Percentiles rank a stretch among this genome's conserved stretches.
phyloP scores from a whole-genome alignment of 2,113 vertebrate genomes.

The Brachypodius melanocephalos region DNA sequence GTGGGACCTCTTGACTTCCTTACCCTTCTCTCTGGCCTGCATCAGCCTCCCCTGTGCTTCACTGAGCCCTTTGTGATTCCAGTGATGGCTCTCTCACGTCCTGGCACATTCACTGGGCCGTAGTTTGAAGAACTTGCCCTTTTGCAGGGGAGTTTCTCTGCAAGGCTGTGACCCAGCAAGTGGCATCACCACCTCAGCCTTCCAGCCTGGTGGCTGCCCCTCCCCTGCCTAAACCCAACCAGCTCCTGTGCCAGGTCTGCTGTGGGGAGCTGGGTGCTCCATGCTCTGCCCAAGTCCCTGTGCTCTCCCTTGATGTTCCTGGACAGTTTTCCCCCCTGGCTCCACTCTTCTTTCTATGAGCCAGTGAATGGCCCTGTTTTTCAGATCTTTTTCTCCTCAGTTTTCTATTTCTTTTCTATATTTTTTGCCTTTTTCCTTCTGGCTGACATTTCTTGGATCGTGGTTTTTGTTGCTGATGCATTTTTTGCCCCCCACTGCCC shows the following conservation, averaged over 20 bases:
- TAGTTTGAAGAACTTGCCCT: not conserved
- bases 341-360: not conserved
- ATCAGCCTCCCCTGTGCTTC: constrained; percentile 6
- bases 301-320: not conserved
- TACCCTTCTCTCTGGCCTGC: constrained; percentile 64
- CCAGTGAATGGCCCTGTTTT: not conserved
- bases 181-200: not conserved
- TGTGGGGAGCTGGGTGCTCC: fast-evolving
- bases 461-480: constrained; percentile 66
- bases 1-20: constrained; percentile 60
- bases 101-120: not conserved
- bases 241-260: not conserved
- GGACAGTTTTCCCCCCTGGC: not conserved
- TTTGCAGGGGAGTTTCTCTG: not conserved
- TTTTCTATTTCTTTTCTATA: not conserved
- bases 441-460: not conserved
- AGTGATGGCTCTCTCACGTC: not conserved
- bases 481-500: constrained; percentile 54
- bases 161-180: not conserved
- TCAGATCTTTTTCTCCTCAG: not conserved
- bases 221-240: not conserved
- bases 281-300: not conserved
- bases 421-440: not conserved
- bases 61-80: not conserved
- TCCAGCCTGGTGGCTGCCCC: not conserved